Base-by-base conservation (phyloP, 2,113 vertebrate genomes). In the Rhinichthys klamathensis region DNA sequence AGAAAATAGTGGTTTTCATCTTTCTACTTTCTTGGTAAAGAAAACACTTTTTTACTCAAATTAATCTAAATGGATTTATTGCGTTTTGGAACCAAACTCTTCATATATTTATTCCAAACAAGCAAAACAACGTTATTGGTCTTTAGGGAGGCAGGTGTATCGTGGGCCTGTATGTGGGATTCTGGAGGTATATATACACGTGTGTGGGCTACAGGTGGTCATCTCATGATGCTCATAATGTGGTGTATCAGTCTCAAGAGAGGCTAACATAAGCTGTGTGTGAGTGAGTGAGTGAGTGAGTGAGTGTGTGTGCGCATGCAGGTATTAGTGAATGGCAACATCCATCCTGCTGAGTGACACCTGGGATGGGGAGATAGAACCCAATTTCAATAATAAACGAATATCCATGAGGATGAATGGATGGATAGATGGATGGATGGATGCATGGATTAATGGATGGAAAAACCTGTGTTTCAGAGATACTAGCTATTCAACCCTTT, bases 171-270 rank as follows among this genome's bases (percentile, higher is more conserved):
- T 83, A 77, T 61, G 80, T 83, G 12, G 38, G 21, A 73, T 18
- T 65, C 63, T 74, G 21, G 75, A 46, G 72, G 75, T 87, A 61
- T 51, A 70, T 51, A 6, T 76, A 73, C 35, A 35, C 10, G 51
- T 30, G 65, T 78, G 15, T 7, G 72, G 70, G 49, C 58, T 69
- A 87, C 82, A 87, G 72, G 82, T 87, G 83, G 86, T 54, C 74
- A 63, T 85, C 74, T 16, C 56, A 65, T 85, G 49, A 41, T 41
- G 38, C 56, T 74, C 60, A 80, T 70, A 78, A 76, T 80, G 70
- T 1, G 69, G 56, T 54, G 49, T 41, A 74, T 32, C 56, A 79
- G 77, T 82, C 69, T 41, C 21, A 11, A 25, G 11, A 75, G 18
- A 84, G 32, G 23, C 73, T 35, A 27, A 76, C 72, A 25, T 67